phyloP scores from a whole-genome alignment of 2,888 invertebrate species.

The Artemia sinica region DNA sequence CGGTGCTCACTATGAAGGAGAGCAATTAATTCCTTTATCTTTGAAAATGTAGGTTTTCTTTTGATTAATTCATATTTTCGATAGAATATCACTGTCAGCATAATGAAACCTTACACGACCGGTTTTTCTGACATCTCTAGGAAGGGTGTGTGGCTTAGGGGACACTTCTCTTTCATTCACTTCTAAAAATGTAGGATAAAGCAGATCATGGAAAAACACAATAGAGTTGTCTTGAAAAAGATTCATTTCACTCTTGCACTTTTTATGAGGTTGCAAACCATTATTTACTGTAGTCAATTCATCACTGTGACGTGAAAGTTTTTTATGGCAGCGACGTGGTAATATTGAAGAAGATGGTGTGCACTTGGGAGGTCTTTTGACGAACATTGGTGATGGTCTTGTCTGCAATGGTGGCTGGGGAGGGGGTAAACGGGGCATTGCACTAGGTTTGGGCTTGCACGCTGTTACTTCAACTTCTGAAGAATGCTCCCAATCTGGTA shows the following conservation, averaged over 20 bases:
- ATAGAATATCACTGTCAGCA: not conserved
- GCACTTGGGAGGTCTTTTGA: not conserved
- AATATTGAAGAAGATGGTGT: not conserved
- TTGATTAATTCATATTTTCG: too few species aligned
- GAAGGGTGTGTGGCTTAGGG: not conserved
- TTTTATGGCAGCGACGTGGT: slow-evolving; percentile 3
- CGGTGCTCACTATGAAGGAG: too few species aligned
- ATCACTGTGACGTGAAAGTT: not conserved
- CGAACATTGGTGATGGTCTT: slow-evolving; percentile 2
- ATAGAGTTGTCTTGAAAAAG: not conserved
- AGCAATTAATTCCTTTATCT: too few species aligned
- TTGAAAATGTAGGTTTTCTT: too few species aligned
- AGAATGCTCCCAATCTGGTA: slow-evolving; percentile 7
- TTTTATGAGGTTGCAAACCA: not conserved
- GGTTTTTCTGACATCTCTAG: not conserved
- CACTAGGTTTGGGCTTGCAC: not conserved
- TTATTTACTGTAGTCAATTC: not conserved
- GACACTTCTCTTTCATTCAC: not conserved
- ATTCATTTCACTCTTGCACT: slow-evolving; percentile 4
- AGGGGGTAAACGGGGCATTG: not conserved
- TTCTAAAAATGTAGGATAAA: not conserved
- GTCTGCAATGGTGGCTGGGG: not conserved
- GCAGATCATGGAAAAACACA: not conserved
- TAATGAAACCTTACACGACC: slow-evolving; percentile 9
- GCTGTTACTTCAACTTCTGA: not conserved